These are phyloP conservation scores for Incurvaria masculella DNA, from an alignment of 2,888 invertebrate species.

Conservation along the genomic window DNA sequence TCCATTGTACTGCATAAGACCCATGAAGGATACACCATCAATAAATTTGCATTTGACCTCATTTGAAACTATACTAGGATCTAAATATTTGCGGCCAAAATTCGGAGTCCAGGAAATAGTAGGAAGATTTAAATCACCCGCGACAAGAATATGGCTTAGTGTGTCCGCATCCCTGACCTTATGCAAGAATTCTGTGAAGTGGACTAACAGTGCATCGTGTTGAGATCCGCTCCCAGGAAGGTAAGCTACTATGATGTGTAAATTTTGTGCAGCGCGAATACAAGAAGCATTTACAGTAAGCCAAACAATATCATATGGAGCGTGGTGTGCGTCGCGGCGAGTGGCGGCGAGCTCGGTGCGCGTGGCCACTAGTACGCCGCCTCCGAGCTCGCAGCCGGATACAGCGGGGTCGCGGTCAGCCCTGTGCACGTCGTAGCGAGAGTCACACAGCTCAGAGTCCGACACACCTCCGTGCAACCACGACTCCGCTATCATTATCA, in stretches of 20 bases:
- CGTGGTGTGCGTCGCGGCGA: neutral
- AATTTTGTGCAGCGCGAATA: neutral
- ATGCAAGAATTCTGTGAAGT: neutral
- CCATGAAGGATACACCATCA: neutral
- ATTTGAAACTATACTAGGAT: neutral
- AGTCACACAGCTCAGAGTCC: neutral
- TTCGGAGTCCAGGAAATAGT: neutral
- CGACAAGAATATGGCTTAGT: neutral
- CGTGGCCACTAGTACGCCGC: neutral
- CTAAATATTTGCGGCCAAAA: neutral
- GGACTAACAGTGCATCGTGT: neutral
- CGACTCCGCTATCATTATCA: neutral
- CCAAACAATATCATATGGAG: neutral
- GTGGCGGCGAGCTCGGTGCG: neutral
- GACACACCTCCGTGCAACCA: neutral
- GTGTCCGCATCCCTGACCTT: neutral
- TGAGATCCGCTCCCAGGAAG: neutral
- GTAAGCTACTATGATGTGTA: neutral
- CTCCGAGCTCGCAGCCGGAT: neutral
- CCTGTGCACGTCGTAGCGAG: neutral
- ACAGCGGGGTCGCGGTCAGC: neutral
- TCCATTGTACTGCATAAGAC: neutral
- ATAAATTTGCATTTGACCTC: neutral
- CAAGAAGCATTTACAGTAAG: neutral
- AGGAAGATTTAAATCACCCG: neutral